Percentiles rank a stretch among this genome's conserved stretches.
phyloP scores from a whole-genome alignment of 2,888 invertebrate species.

The Galeruca laticollis region DNA sequence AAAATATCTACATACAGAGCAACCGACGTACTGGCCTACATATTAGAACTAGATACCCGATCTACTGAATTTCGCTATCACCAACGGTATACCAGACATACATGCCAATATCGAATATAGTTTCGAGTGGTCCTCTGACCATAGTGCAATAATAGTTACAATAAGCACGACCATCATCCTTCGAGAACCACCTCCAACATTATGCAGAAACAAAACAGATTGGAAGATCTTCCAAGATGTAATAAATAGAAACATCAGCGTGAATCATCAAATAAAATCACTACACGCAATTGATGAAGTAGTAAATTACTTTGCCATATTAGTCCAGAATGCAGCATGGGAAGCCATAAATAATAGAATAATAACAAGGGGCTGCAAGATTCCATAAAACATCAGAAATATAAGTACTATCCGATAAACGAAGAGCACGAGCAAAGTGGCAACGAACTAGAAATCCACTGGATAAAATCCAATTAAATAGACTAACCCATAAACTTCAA shows the following conservation, averaged over 20 bases:
- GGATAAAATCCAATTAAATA: background rate
- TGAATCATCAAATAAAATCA: background rate
- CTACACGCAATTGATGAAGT: conserved; percentile 2
- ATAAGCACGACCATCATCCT: conserved; percentile 3
- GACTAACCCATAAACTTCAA: background rate
- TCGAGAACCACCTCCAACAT: conserved; percentile 4
- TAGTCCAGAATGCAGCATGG: conserved; percentile 13
- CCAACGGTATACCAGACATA: no score
- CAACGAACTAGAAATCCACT: no score
- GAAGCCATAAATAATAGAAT: conserved; percentile 3
- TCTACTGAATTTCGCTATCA: no score
- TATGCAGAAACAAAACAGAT: conserved; percentile 3
- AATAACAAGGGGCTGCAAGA: no score
- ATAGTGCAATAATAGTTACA: no score
- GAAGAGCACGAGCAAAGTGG: no score
- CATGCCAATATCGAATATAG: no score
- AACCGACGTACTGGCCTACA: no score
- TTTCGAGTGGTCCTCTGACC: no score
- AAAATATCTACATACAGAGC: background rate
- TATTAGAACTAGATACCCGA: no score
- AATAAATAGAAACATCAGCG: background rate
- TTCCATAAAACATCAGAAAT: conserved; percentile 10
- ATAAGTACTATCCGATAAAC: no score
- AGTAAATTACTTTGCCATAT: conserved; percentile 9
- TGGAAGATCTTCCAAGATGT: background rate